Percentiles rank a stretch among this genome's conserved stretches.
phyloP scores from a whole-genome alignment of 2,888 invertebrate species.

The Aleiodes leptofemur region DNA sequence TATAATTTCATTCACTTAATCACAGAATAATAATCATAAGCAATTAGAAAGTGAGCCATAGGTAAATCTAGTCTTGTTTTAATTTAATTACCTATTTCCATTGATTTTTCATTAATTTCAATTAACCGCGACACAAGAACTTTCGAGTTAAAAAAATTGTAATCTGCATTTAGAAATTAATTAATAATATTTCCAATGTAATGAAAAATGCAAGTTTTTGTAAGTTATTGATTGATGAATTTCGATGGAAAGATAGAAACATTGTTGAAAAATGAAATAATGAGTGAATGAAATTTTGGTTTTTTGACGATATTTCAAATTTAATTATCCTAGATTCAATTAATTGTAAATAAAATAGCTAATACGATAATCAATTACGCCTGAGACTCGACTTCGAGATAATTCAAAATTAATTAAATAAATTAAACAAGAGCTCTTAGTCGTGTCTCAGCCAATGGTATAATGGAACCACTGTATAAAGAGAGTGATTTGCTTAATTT shows the following conservation, averaged over 20 bases:
- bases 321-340: conserved; percentile 1
- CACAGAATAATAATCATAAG: background rate
- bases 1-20: too few relatives aligned
- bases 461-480: conserved; percentile 27
- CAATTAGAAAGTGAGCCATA: conserved; percentile 3
- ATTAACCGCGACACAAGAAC: too few relatives aligned
- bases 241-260: too few relatives aligned
- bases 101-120: too few relatives aligned
- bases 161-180: too few relatives aligned
- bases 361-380: conserved; percentile 16
- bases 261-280: too few relatives aligned
- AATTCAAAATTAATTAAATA: background rate
- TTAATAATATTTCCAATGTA: too few relatives aligned
- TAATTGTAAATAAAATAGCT: conserved; percentile 33
- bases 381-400: conserved; percentile 27
- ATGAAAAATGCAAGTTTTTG: too few relatives aligned
- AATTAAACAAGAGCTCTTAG: conserved; percentile 8
- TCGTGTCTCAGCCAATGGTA: conserved; percentile 23
- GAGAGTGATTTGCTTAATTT: conserved; percentile 6
- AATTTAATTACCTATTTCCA: background rate
- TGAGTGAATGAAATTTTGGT: too few relatives aligned
- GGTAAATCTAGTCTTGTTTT: conserved; percentile 21
- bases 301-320: background rate
- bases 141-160: too few relatives aligned
- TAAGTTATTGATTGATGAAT: too few relatives aligned